Evolutionary conservation across 37 sponge, comb jelly and placozoan genomes (phyloP).

Genomic region (Theonella swinhoei): DNA sequence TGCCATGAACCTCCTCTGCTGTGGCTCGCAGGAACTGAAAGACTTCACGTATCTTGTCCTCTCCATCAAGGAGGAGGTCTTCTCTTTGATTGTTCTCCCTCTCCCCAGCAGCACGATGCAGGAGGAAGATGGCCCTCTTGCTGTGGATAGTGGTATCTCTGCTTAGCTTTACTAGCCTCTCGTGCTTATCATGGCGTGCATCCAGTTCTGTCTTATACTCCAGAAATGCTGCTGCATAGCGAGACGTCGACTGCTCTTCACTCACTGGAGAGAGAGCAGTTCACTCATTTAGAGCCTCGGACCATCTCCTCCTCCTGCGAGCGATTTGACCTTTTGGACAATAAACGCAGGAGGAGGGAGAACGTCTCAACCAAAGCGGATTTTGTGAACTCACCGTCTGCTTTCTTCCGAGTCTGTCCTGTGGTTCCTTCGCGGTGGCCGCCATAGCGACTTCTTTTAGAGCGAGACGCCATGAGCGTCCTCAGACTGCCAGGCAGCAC

Average conservation of each 20-base stretch:
- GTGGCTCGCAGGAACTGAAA: constrained; percentile 36
- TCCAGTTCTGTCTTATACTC: constrained; percentile 62
- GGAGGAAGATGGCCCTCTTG: constrained; percentile 84
- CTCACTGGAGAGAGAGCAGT: too few relatives aligned
- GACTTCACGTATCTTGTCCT: constrained; percentile 31
- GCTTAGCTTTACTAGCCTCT: constrained; percentile 87
- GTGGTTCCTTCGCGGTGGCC: too few relatives aligned
- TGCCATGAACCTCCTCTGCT: constrained; percentile 42
- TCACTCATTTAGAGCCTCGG: neutral
- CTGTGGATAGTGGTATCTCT: constrained; percentile 87
- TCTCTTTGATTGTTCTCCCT: neutral
- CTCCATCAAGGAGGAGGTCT: constrained; percentile 30
- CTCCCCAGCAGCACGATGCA: constrained; percentile 59
- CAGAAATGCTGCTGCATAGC: constrained; percentile 14
- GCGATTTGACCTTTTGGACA: neutral
- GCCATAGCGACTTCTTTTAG: too few relatives aligned
- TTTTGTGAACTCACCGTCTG: too few relatives aligned
- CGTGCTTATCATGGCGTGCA: constrained; percentile 70
- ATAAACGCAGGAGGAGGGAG: too few relatives aligned
- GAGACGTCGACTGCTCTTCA: neutral
- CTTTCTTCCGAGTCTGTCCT: too few relatives aligned
- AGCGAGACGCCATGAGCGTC: too few relatives aligned
- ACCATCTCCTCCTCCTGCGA: neutral
- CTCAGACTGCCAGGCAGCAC: too few relatives aligned
- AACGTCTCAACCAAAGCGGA: too few relatives aligned